Percentiles rank a stretch among this genome's conserved stretches.
These are phyloP conservation scores for Sycobia sp. DNA, from an alignment of 1,140 invertebrate genomes.

Conservation along the genomic window DNA sequence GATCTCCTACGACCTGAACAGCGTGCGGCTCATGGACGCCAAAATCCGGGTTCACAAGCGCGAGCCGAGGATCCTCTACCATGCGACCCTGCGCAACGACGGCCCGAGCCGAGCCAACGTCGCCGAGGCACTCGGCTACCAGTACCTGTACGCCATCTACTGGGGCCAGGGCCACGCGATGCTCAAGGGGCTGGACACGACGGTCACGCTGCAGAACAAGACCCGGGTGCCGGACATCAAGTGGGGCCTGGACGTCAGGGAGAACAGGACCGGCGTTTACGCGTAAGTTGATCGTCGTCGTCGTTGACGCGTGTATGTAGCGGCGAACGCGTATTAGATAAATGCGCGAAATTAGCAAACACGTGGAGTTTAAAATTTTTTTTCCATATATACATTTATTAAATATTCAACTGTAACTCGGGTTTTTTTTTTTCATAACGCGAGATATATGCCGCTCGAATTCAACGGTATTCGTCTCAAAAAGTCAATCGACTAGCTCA, in stretches of 20 bases:
- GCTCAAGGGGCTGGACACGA: slow-evolving; percentile 74
- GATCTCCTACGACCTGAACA: slow-evolving; percentile 72
- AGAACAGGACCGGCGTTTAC: slow-evolving; percentile 65
- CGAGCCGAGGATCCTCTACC: slow-evolving; percentile 64
- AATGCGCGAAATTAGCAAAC: too few relatives aligned
- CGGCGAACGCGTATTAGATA: too few relatives aligned
- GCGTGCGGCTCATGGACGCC: slow-evolving; percentile 67
- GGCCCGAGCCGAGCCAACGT: slow-evolving; percentile 62
- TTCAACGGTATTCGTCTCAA: too few relatives aligned
- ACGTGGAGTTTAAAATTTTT: too few relatives aligned
- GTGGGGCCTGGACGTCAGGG: slow-evolving; percentile 70
- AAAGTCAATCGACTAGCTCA: too few relatives aligned
- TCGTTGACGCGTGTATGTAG: too few relatives aligned
- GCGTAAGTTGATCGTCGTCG: too few relatives aligned
- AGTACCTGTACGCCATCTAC: slow-evolving; percentile 70
- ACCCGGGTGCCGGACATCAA: slow-evolving; percentile 65
- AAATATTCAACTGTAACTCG: too few relatives aligned
- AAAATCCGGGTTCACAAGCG: slow-evolving; percentile 63
- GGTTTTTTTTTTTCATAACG: too few relatives aligned
- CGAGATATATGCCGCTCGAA: too few relatives aligned
- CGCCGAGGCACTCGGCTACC: slow-evolving; percentile 73
- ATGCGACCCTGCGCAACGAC: slow-evolving; percentile 68
- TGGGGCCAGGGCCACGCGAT: slow-evolving; percentile 81
- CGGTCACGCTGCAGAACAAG: slow-evolving; percentile 67
- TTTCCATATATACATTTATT: too few relatives aligned